A percentile compares a stretch with the other conserved stretches of the same genome.
phyloP scores from a whole-genome alignment of 64 coral and sea anemone genomes.

The Pachyseris speciosa region DNA sequence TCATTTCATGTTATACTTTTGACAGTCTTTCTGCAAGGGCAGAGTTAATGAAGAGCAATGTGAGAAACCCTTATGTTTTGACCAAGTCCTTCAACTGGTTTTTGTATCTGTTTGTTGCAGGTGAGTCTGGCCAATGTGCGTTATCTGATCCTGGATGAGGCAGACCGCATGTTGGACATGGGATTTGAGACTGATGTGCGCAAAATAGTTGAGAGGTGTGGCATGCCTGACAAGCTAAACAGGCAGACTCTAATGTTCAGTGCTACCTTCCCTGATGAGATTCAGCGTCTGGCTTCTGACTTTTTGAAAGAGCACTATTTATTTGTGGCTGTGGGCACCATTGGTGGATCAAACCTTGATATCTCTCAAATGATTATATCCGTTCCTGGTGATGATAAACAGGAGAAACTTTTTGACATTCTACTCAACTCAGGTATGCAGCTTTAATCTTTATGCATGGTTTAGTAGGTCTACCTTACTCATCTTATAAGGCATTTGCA shows the following conservation, averaged over 20 bases:
- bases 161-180: conserved; percentile 97
- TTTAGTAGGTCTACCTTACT: background rate
- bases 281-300: conserved; percentile 84
- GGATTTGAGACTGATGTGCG: conserved; percentile 86
- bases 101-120: conserved; percentile 30
- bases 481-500: no score
- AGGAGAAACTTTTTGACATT: conserved; percentile 87
- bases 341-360: conserved; percentile 92
- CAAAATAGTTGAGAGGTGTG: conserved; percentile 68
- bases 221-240: conserved; percentile 81
- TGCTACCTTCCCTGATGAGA: conserved; percentile 96
- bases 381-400: conserved; percentile 82
- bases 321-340: conserved; percentile 88
- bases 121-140: conserved; percentile 76
- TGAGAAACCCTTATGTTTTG: background rate
- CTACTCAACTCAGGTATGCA: conserved; percentile 79
- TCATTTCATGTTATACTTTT: no score
- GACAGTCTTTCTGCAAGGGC: background rate
- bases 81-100: background rate
- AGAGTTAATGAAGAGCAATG: no score
- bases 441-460: background rate
- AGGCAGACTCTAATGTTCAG: conserved; percentile 97
- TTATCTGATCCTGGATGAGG: conserved; percentile 96
- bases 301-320: conserved; percentile 89
- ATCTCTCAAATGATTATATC: conserved; percentile 72